These are phyloP conservation scores for Carapus acus DNA, from an alignment of 2,797 vertebrate species.

Conservation along the genomic window DNA sequence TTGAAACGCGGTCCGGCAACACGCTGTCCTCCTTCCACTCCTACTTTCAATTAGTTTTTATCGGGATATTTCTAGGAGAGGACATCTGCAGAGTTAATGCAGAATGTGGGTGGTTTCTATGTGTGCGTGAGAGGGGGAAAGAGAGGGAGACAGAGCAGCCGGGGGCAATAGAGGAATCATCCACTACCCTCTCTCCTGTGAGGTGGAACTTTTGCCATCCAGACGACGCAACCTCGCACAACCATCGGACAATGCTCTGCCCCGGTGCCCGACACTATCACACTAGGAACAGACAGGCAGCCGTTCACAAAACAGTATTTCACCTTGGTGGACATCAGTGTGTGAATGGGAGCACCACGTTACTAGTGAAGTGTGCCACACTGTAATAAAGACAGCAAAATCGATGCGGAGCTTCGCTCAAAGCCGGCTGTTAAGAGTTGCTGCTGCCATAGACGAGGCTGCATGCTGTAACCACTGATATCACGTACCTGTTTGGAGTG, in stretches of 20 bases:
- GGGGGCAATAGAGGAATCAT: constrained; percentile 38
- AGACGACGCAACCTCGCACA: constrained; percentile 16
- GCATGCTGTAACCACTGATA: constrained; percentile 31
- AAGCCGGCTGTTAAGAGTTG: constrained; percentile 16
- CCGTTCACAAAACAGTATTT: constrained; percentile 26
- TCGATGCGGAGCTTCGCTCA: constrained; percentile 15
- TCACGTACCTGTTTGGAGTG: constrained; percentile 13
- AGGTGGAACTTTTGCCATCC: constrained; percentile 23
- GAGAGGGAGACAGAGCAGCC: constrained; percentile 29
- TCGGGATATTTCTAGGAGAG: constrained; percentile 50
- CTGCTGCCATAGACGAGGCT: constrained; percentile 38
- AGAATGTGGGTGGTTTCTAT: constrained; percentile 8
- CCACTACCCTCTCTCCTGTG: constrained; percentile 40
- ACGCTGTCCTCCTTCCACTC: constrained; percentile 7
- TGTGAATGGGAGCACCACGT: background rate
- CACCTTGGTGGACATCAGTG: background rate
- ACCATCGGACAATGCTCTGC: constrained; percentile 3
- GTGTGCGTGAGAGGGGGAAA: background rate
- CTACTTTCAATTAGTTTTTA: constrained; percentile 22
- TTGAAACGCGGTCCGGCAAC: constrained; percentile 36
- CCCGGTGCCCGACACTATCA: constrained; percentile 24
- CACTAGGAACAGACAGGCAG: constrained; percentile 4
- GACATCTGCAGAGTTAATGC: constrained; percentile 62
- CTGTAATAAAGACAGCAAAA: constrained; percentile 16
- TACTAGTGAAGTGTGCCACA: constrained; percentile 3